Evolutionary conservation across 2,113 vertebrate species (phyloP).

Genomic region (Scatophagus argus): DNA sequence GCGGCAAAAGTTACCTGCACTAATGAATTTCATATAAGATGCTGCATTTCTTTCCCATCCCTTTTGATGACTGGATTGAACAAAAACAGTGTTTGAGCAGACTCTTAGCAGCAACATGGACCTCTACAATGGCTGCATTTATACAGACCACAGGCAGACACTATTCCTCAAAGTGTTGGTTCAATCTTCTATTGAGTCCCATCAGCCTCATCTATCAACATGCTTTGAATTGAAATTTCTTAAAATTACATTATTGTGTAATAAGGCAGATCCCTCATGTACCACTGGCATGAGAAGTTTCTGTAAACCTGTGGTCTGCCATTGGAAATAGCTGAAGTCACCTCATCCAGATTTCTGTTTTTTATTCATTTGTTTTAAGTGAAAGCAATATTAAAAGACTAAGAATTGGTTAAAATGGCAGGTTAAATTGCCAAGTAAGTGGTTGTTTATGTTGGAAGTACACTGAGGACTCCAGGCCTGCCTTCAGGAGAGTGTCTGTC

Average conservation of each 20-base stretch:
- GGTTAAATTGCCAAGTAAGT: slow-evolving; percentile 19
- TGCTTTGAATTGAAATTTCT: background rate
- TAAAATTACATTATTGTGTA: background rate
- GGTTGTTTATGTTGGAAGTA: slow-evolving; percentile 11
- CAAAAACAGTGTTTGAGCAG: slow-evolving; percentile 1
- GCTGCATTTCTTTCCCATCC: background rate
- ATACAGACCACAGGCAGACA: background rate
- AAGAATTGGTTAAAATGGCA: background rate
- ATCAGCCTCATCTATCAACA: background rate
- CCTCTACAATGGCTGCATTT: slow-evolving; percentile 23
- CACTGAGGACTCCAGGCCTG: background rate
- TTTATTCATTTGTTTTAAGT: slow-evolving; percentile 18
- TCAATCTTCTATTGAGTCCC: background rate
- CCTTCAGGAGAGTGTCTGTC: background rate
- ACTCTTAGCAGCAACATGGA: slow-evolving; percentile 32
- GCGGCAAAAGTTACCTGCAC: slow-evolving; percentile 3
- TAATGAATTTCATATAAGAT: background rate
- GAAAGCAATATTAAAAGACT: background rate
- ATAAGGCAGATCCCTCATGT: slow-evolving; percentile 42
- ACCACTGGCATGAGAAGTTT: background rate
- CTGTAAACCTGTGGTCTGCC: slow-evolving; percentile 12
- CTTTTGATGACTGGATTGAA: background rate
- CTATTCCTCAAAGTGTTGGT: background rate
- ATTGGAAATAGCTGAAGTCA: slow-evolving; percentile 3
- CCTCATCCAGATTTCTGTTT: slow-evolving; percentile 11